Base-by-base conservation (phyloP, 2,888 invertebrate species). In the Augochlorella aurata region DNA sequence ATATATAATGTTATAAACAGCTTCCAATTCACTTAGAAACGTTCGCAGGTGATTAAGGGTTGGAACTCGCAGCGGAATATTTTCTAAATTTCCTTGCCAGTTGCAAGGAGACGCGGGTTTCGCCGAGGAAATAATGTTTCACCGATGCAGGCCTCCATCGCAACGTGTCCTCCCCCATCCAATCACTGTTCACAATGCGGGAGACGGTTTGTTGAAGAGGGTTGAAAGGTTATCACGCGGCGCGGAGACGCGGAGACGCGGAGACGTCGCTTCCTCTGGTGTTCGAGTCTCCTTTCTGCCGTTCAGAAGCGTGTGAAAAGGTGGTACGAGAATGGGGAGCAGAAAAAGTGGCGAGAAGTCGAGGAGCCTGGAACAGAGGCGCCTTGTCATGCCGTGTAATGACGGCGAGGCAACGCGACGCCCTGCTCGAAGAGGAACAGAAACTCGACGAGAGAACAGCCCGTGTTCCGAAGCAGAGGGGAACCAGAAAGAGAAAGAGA, bases 321-420 rank as follows among this genome's bases (percentile, higher is more conserved):
- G 87, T 89, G 88, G 88, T 82, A 89, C 87, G 88, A 89, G 90
- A 90, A 90, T 88, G 86, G 87, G 85, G 90, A 87, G 86, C 81
- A 87, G 89, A 89, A 89, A 88, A 89, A 89, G 87, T 87, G 88
- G 88, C 87, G 87, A 86, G 87, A 87, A 85, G 89, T 83, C 85
- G 85, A 86, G 84, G 86, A 86, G 84, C 77, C 79, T 85, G 80
- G 85, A 85, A 87, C 85, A 90, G 90, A 92, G 89, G 88, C 91
- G 92, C 92, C 90, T 87, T 90, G 93, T 93, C 93, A 93, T 93
- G 92, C 90, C 89, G 90, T 89, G 90, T 93, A 93, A 93, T 93
- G 93, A 93, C 90, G 92, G 89, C 90, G 86, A 68, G 89, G 88
- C 89, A 87, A 87, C 89, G 89, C 90, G 90, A 89, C 90, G 90